Evolutionary conservation across 2,113 vertebrate species (phyloP).

Genomic region (Ginglymostoma cirratum): DNA sequence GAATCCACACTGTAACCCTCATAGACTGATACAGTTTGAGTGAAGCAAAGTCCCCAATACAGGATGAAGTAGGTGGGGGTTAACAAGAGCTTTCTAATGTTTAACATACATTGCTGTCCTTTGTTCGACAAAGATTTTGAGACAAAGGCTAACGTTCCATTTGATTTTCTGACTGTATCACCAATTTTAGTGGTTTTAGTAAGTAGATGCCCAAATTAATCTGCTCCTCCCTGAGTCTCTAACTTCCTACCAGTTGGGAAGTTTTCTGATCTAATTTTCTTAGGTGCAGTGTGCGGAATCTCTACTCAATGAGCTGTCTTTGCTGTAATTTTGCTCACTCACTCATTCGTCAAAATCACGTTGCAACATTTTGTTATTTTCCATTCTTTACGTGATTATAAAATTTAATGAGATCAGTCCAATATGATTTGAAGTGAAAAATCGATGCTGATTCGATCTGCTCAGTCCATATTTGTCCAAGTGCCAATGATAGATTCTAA

Average conservation of each 20-base stretch:
- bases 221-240: background rate
- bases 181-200: background rate
- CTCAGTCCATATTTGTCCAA: background rate
- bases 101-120: too few relatives aligned
- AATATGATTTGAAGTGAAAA: background rate
- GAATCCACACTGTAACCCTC: background rate
- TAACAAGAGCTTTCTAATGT: background rate
- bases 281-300: background rate
- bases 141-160: background rate
- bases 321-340: background rate
- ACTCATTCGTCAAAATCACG: background rate
- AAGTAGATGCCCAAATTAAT: background rate
- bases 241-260: background rate
- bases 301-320: background rate
- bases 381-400: background rate
- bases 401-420: background rate
- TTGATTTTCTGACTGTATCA: background rate
- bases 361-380: background rate
- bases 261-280: background rate
- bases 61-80: background rate
- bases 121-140: background rate
- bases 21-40: background rate
- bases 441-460: background rate
- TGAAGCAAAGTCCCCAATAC: background rate
- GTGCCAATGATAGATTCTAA: background rate